Evolutionary conservation across 2,113 vertebrate species (phyloP), one percentile per base, ranked within the genome.

Genomic region (Tylochromis polylepis): DNA sequence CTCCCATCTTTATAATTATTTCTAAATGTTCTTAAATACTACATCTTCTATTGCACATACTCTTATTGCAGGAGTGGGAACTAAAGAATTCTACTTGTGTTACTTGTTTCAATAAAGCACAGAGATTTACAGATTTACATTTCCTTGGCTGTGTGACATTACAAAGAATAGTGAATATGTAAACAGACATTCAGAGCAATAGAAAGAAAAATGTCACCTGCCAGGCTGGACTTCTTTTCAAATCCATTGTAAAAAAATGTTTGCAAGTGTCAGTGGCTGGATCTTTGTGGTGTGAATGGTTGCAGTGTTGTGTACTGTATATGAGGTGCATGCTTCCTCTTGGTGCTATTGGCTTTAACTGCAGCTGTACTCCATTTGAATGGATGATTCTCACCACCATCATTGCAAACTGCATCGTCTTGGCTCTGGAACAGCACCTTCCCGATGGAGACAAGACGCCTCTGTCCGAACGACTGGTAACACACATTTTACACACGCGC

Each of bases 381-480:
- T 96, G 96, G 96, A 96, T 96, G 96, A 96, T 96, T 91, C 95
- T 96, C 88, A 94, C 95, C 56, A 96, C 96, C 84, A 96, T 96
- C 92, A 96, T 96, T 8, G 96, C 96, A 59, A 96, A 96, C 95
- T 96, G 96, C 86, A 96, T 96, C 38, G 95, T 96, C 51, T 89
- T 96, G 88, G 96, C 96, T 59, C 92, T 96, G 92, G 96, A 96
- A 31, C 96, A 96, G 91, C 96, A 96, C 12, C 94, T 96, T 49
- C 96, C 96, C 2, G 95, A 92, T 2, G 91, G 93, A 85, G 96
- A 96, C 94, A 96, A 96, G 93, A 96, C 96, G 10, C 96, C 96
- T 57, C 94, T 96, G 34, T 96, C 96, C 20, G 96, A 96, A 83
- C 85, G 96, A 88, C 94, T 96, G 95, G 96, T 96, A 95, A 90